phyloP scores from a whole-genome alignment of 1,140 invertebrate species.

The Steinernema feltiae region DNA sequence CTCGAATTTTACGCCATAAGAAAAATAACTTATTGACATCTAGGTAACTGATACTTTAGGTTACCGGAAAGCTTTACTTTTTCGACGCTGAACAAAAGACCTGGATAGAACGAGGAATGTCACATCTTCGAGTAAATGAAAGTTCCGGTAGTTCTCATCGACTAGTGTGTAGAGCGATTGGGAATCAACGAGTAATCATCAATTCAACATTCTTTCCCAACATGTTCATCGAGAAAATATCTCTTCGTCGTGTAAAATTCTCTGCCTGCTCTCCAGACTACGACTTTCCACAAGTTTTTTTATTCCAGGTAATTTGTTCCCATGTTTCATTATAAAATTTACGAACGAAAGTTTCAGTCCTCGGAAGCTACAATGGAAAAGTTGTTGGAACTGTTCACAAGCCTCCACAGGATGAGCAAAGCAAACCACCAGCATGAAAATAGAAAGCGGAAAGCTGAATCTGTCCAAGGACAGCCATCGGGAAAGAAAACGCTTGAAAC shows the following conservation, averaged over 20 bases:
- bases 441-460: too few species aligned
- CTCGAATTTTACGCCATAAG: not conserved
- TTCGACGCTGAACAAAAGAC: not conserved
- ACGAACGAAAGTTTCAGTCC: not conserved
- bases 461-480: too few species aligned
- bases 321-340: not conserved
- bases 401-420: too few species aligned
- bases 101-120: conserved; percentile 1
- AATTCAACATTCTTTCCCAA: not conserved
- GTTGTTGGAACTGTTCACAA: too few species aligned
- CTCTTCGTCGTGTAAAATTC: not conserved
- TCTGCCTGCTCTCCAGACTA: not conserved
- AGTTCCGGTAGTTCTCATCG: not conserved
- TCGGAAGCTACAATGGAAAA: not conserved
- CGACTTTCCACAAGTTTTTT: not conserved
- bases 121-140: not conserved
- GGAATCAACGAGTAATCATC: not conserved
- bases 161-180: not conserved
- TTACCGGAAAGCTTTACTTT: not conserved
- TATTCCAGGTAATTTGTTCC: not conserved
- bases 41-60: not conserved
- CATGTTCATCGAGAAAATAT: not conserved
- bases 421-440: too few species aligned
- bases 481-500: too few species aligned
- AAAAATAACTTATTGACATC: not conserved